Conservation (phyloP, 2,888 invertebrate genomes). For the Drosophila greeni region DNA sequence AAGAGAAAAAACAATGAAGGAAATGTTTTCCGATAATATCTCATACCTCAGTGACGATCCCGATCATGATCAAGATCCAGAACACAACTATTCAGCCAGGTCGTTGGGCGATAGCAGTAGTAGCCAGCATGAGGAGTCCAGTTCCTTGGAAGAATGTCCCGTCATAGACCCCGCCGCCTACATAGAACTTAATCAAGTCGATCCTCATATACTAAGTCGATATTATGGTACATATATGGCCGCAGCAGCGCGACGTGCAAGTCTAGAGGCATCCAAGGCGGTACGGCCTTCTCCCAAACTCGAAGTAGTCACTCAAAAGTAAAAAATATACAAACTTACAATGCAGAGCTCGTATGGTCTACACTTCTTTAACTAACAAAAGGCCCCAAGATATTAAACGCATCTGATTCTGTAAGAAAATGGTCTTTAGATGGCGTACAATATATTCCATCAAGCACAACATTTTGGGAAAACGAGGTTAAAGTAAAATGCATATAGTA, state of each 20-base stretch:
- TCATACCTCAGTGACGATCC: slow-evolving; percentile 53
- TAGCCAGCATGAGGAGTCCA: slow-evolving; percentile 59
- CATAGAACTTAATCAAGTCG: slow-evolving; percentile 57
- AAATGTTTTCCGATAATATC: slow-evolving; percentile 43
- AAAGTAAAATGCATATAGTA: too few relatives aligned
- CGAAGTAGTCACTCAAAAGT: slow-evolving; percentile 55
- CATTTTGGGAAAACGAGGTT: not conserved
- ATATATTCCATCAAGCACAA: not conserved
- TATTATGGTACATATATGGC: slow-evolving; percentile 78
- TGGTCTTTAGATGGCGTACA: not conserved
- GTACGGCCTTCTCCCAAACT: slow-evolving; percentile 43
- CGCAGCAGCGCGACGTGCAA: slow-evolving; percentile 67
- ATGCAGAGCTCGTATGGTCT: not conserved
- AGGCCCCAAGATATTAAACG: not conserved
- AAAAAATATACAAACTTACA: not conserved
- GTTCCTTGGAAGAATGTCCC: slow-evolving; percentile 60
- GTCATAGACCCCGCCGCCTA: slow-evolving; percentile 22
- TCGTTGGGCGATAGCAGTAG: slow-evolving; percentile 47
- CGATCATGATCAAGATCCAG: slow-evolving; percentile 44
- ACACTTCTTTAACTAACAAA: not conserved
- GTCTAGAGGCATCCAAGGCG: slow-evolving; percentile 46
- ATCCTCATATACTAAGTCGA: slow-evolving; percentile 75
- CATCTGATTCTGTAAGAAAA: not conserved
- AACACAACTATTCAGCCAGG: slow-evolving; percentile 42
- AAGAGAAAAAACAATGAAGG: slow-evolving; percentile 10